Conservation (phyloP, 2,113 vertebrate genomes). For the Gymnorhina tibicen region DNA sequence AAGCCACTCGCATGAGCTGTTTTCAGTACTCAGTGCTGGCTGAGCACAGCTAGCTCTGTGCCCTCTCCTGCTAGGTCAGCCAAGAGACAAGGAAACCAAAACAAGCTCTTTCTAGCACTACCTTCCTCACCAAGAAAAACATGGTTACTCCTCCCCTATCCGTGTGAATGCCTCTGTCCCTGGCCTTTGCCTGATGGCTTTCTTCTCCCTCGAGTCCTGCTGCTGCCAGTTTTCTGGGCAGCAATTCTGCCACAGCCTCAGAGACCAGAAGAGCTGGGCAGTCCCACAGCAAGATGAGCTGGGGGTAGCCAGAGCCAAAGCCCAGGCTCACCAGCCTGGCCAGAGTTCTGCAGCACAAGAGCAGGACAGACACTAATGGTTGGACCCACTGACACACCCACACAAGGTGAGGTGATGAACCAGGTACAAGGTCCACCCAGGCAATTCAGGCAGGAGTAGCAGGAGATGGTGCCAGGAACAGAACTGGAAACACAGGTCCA, state of each 20-base stretch:
- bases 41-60: neutral
- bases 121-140: neutral
- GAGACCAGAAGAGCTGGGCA: neutral
- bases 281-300: neutral
- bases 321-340: neutral
- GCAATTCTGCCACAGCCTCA: neutral
- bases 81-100: neutral
- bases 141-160: neutral
- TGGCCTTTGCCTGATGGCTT: neutral
- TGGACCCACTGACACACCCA: neutral
- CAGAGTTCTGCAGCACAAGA: neutral
- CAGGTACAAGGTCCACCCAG: neutral
- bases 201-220: neutral
- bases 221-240: neutral
- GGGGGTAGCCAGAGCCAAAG: neutral
- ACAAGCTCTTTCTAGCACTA: neutral
- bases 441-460: neutral
- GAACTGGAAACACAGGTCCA: neutral
- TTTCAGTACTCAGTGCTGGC: neutral
- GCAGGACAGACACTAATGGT: neutral
- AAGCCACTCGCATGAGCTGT: fast-evolving
- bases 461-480: neutral
- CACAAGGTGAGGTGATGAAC: neutral
- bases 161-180: neutral
- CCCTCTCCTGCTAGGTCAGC: neutral